Percentiles rank a stretch among this genome's conserved stretches.
phyloP scores from a whole-genome alignment of 2,888 invertebrate genomes.

The Aphodius granarius region DNA sequence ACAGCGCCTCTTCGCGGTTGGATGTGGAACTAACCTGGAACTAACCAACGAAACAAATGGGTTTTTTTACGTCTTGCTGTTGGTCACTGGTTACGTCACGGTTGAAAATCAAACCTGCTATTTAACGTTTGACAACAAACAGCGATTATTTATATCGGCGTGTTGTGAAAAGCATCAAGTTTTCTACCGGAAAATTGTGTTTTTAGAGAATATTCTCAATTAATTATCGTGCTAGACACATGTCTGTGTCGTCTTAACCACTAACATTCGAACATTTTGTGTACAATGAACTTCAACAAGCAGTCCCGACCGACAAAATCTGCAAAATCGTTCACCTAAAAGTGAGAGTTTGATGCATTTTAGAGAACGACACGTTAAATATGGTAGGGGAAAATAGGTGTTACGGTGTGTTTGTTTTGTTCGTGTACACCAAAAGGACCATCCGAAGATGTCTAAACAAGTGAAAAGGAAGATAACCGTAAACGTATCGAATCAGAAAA shows the following conservation, averaged over 20 bases:
- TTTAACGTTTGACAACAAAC: neutral
- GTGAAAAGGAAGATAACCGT: slow-evolving; percentile 78
- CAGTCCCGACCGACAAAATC: neutral
- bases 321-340: neutral
- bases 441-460: slow-evolving; percentile 61
- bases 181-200: neutral
- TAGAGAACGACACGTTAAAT: slow-evolving; percentile 13
- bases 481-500: slow-evolving; percentile 62
- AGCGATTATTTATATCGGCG: neutral
- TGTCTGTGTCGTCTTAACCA: no score
- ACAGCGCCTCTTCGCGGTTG: neutral
- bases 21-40: slow-evolving; percentile 29
- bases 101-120: neutral
- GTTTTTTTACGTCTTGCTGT: neutral
- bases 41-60: neutral
- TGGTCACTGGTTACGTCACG: neutral
- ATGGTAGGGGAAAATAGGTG: slow-evolving; percentile 28
- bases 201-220: neutral
- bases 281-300: neutral
- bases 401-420: slow-evolving; percentile 11
- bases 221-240: neutral
- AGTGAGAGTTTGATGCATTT: neutral
- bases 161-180: neutral
- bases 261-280: no score
- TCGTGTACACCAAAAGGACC: slow-evolving; percentile 17